Percentiles rank a stretch among this genome's conserved stretches.
phyloP scores from a whole-genome alignment of 2,797 vertebrate species.

The Lophius americanus region DNA sequence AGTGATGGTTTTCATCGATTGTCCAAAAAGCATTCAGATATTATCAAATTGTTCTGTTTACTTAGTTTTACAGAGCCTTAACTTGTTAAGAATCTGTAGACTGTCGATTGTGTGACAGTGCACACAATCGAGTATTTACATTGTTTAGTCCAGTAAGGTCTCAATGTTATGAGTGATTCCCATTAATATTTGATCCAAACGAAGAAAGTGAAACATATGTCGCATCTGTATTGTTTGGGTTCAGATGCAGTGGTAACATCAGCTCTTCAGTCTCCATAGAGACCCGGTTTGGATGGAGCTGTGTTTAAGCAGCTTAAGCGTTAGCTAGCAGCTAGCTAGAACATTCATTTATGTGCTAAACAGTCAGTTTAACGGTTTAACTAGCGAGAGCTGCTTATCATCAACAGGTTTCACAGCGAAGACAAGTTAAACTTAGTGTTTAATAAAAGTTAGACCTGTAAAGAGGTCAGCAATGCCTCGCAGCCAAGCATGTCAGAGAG shows the following conservation, averaged over 20 bases:
- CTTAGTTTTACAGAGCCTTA: too few relatives aligned
- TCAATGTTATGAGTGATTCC: too few relatives aligned
- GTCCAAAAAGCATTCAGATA: too few relatives aligned
- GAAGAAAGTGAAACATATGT: too few relatives aligned
- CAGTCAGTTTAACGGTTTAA: conserved; percentile 19
- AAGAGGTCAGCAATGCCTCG: background rate
- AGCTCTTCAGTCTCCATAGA: background rate
- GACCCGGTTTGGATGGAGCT: background rate
- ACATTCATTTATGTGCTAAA: conserved; percentile 9
- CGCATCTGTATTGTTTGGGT: too few relatives aligned
- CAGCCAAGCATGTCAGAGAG: background rate
- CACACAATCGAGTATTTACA: too few relatives aligned
- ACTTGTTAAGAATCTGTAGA: too few relatives aligned
- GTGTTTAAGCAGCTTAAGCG: background rate
- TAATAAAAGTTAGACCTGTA: background rate
- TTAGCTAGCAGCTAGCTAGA: conserved; percentile 51
- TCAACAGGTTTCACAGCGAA: conserved; percentile 21
- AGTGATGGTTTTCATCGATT: too few relatives aligned
- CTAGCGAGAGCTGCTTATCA: background rate
- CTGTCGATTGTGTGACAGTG: too few relatives aligned
- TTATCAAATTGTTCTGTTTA: too few relatives aligned
- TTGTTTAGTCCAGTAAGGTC: too few relatives aligned
- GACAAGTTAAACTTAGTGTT: background rate
- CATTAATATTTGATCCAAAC: too few relatives aligned
- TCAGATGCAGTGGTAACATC: background rate